Evolutionary conservation across 2,113 vertebrate genomes (phyloP).

Genomic region (Cyanoramphus novaezelandiae): DNA sequence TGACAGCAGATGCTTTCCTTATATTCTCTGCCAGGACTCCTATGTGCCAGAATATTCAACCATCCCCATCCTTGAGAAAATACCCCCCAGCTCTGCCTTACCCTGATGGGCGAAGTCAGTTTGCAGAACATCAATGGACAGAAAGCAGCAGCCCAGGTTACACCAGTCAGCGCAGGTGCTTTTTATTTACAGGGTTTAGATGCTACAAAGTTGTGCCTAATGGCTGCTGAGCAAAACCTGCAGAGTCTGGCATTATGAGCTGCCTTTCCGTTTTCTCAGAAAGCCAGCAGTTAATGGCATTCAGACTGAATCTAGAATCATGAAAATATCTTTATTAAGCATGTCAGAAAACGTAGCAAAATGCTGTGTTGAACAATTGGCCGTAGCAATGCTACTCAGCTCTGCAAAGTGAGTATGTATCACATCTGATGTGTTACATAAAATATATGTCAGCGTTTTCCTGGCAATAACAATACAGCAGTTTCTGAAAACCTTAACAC

Average conservation of each 20-base stretch:
- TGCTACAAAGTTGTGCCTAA: neutral
- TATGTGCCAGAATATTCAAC: neutral
- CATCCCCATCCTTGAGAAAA: neutral
- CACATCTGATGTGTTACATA: constrained; percentile 49
- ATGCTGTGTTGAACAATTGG: constrained; percentile 24
- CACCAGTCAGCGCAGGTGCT: neutral
- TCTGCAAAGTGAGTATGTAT: constrained; percentile 28
- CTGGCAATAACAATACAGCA: constrained; percentile 7
- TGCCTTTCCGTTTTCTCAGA: neutral
- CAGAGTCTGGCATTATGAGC: neutral
- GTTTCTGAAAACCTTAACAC: neutral
- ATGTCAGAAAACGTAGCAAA: constrained; percentile 38
- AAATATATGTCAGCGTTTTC: constrained; percentile 45
- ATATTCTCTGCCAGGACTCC: neutral
- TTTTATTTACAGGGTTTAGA: neutral
- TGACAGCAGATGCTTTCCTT: neutral
- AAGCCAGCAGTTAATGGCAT: constrained; percentile 49
- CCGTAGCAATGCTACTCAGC: constrained; percentile 14
- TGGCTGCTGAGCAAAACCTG: constrained; percentile 17
- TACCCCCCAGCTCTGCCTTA: neutral
- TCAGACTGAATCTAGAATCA: constrained; percentile 19
- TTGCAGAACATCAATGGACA: neutral
- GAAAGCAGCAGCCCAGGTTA: neutral
- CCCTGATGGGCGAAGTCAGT: rapidly evolving
- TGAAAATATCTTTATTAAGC: constrained; percentile 59